A percentile compares a stretch with the other conserved stretches of the same genome.
phyloP scores from a whole-genome alignment of 2,113 vertebrate genomes.

The Hippolais icterina region DNA sequence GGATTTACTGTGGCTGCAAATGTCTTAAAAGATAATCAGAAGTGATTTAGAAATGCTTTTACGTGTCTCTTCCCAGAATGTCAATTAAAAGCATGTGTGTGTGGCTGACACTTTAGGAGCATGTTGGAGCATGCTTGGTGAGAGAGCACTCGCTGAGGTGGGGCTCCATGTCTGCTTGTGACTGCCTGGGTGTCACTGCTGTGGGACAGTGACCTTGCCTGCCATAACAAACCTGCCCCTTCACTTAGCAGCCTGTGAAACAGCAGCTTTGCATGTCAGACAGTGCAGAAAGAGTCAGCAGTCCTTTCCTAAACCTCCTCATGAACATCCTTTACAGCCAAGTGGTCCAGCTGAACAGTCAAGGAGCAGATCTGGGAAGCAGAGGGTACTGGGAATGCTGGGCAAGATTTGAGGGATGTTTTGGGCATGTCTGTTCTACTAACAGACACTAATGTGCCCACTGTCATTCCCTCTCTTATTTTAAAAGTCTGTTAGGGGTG shows the following conservation, averaged over 20 bases:
- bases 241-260: background rate
- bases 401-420: background rate
- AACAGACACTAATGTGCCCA: background rate
- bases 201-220: background rate
- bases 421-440: background rate
- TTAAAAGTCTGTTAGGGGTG: background rate
- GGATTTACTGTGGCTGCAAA: background rate
- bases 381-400: background rate
- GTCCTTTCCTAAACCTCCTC: background rate
- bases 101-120: background rate
- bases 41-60: constrained; percentile 34
- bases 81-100: constrained; percentile 1
- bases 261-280: background rate
- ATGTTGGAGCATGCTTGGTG: background rate
- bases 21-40: background rate
- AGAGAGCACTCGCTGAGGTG: background rate
- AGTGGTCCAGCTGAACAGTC: background rate
- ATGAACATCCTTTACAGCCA: background rate
- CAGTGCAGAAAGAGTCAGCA: background rate
- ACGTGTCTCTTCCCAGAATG: background rate
- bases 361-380: background rate
- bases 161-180: background rate
- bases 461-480: background rate
- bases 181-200: background rate
- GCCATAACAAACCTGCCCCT: background rate